A percentile compares a stretch with the other conserved stretches of the same genome.
Evolutionary conservation across 1,140 invertebrate genomes (phyloP).

Genomic region (Pantala flavescens): DNA sequence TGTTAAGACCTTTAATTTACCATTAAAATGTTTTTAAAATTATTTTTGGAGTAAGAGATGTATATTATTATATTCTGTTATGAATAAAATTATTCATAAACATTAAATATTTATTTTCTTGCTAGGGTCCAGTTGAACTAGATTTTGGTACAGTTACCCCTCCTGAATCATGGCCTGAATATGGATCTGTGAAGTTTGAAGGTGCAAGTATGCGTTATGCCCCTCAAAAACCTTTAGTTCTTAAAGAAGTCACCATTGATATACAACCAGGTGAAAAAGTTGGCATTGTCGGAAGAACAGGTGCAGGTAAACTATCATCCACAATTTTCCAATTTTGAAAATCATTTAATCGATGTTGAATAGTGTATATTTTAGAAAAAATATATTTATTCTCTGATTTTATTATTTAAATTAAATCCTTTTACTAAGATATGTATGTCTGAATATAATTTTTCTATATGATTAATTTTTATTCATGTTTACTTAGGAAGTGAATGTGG

Average conservation of each 20-base stretch:
- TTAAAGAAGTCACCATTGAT: constrained; percentile 27
- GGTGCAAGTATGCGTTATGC: neutral
- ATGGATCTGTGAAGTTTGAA: constrained; percentile 11
- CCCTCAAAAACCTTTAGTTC: neutral
- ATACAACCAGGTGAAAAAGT: constrained; percentile 59
- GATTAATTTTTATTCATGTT: neutral
- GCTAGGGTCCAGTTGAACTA: neutral
- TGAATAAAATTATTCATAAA: neutral
- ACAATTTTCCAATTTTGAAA: neutral
- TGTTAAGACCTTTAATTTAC: neutral
- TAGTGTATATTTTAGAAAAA: neutral
- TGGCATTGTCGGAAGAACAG: constrained; percentile 56
- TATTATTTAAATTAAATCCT: neutral
- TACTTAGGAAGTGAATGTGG: neutral
- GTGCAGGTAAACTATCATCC: constrained; percentile 51
- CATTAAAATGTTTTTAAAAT: neutral
- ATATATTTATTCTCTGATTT: neutral
- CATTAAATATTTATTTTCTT: neutral
- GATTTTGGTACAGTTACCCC: neutral
- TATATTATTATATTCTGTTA: neutral
- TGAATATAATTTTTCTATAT: neutral
- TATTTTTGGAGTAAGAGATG: neutral
- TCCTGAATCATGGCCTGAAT: constrained; percentile 12
- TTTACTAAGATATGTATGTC: neutral
- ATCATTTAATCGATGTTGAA: neutral